Evolutionary conservation across 2,888 invertebrate genomes (phyloP).

Genomic region (Aporophyla lueneburgensis): DNA sequence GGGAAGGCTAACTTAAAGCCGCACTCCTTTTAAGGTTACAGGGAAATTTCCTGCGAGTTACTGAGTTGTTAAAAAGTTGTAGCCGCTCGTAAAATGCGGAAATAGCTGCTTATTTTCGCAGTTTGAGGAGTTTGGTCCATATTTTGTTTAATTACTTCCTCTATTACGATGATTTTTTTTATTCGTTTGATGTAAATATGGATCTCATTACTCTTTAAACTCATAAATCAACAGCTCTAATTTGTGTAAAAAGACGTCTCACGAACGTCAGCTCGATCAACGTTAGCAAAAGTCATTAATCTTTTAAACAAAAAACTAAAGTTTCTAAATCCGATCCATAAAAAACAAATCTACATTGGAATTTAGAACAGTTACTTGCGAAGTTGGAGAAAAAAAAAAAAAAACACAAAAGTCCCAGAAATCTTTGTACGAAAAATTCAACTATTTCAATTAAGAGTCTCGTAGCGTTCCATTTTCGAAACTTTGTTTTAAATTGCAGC

Average conservation of each 20-base stretch:
- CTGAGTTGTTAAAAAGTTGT: constrained; percentile 57
- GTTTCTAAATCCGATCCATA: constrained; percentile 43
- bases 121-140: constrained; percentile 49
- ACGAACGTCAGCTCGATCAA: constrained; percentile 12
- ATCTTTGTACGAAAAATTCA: constrained; percentile 75
- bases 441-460: constrained; percentile 87
- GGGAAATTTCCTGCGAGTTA: constrained; percentile 43
- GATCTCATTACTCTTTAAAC: neutral
- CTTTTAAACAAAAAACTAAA: constrained; percentile 55
- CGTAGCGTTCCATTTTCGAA: constrained; percentile 81
- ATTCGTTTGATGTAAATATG: neutral
- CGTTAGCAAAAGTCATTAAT: constrained; percentile 44
- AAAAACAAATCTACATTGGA: constrained; percentile 62
- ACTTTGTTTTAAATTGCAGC: constrained; percentile 84
- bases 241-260: neutral
- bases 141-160: constrained; percentile 50
- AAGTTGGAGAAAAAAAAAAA: constrained; percentile 48
- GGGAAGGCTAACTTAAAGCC: constrained; percentile 45
- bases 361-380: constrained; percentile 60
- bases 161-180: constrained; percentile 4
- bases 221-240: neutral
- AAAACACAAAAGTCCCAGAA: constrained; percentile 56
- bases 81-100: constrained; percentile 42
- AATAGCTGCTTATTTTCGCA: constrained; percentile 47
- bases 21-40: constrained; percentile 44